Conservation (phyloP, 2,797 vertebrate species). For the Hephaestus fuliginosus region DNA sequence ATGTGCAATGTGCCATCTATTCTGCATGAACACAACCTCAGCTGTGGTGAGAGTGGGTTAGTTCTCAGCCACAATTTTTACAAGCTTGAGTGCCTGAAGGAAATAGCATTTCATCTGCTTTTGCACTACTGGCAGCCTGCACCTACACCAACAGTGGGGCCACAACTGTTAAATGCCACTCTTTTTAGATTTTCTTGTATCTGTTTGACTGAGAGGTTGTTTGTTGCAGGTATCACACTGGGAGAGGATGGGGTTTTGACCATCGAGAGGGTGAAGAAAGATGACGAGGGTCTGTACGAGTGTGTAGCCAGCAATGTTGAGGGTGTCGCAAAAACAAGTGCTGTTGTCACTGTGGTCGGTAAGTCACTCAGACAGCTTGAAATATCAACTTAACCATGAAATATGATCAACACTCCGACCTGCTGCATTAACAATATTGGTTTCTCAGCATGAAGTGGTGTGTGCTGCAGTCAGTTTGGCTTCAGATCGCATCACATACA, state of each 20-base stretch:
- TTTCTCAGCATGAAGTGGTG: neutral
- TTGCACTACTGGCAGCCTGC: neutral
- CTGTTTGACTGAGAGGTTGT: slow-evolving; percentile 32
- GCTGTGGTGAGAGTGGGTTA: neutral
- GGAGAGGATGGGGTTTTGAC: slow-evolving; percentile 85
- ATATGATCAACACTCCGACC: neutral
- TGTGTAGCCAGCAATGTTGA: slow-evolving; percentile 88
- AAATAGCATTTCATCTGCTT: neutral
- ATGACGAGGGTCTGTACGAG: slow-evolving; percentile 92
- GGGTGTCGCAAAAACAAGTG: slow-evolving; percentile 87
- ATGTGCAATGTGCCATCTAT: neutral
- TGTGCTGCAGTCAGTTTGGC: slow-evolving; percentile 22
- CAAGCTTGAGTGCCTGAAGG: neutral
- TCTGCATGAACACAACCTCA: slow-evolving; percentile 7
- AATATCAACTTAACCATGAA: neutral
- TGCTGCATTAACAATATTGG: neutral
- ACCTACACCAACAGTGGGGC: neutral
- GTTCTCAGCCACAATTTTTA: neutral
- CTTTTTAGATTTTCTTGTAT: neutral
- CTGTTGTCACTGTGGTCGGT: slow-evolving; percentile 90
- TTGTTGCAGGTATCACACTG: slow-evolving; percentile 88
- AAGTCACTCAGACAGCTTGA: slow-evolving; percentile 61
- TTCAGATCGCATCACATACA: slow-evolving; percentile 28
- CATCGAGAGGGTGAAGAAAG: slow-evolving; percentile 94
- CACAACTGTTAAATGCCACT: neutral